Evolutionary conservation across 2,113 vertebrate species (phyloP).

Genomic region (Rhea pennata): DNA sequence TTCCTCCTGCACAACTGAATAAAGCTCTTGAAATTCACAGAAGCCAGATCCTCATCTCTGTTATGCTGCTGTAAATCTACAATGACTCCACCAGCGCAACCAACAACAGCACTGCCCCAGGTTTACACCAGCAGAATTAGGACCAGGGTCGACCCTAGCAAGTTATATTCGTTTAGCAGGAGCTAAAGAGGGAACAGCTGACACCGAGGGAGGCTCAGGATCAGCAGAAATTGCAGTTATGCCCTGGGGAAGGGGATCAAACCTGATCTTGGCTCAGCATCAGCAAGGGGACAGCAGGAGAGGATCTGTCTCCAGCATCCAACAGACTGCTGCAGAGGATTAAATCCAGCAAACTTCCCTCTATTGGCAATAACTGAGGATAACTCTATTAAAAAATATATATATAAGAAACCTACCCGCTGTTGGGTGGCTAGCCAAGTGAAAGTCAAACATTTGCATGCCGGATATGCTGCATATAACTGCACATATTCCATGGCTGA

Average conservation of each 20-base stretch:
- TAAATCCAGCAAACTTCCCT: not conserved
- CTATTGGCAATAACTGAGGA: not conserved
- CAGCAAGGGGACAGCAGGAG: not conserved
- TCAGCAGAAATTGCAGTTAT: not conserved
- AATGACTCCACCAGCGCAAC: not conserved
- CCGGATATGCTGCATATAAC: not conserved
- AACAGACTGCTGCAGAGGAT: not conserved
- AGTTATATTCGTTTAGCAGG: not conserved
- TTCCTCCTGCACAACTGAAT: not conserved
- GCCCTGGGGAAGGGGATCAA: not conserved
- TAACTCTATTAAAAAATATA: not conserved
- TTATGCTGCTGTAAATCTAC: not conserved
- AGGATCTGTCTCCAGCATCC: not conserved
- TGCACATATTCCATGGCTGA: not conserved
- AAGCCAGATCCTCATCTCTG: not conserved
- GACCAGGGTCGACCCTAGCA: fast-evolving
- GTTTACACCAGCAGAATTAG: fast-evolving
- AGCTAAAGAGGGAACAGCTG: not conserved
- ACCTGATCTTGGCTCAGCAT: not conserved
- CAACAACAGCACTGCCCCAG: not conserved
- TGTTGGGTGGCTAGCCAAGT: not conserved
- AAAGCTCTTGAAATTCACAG: not conserved
- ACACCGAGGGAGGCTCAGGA: fast-evolving
- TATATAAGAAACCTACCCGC: not conserved
- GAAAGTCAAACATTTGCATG: not conserved